Base-by-base conservation (phyloP, 1,140 invertebrate genomes). In the Panagrolaimus sp. region DNA sequence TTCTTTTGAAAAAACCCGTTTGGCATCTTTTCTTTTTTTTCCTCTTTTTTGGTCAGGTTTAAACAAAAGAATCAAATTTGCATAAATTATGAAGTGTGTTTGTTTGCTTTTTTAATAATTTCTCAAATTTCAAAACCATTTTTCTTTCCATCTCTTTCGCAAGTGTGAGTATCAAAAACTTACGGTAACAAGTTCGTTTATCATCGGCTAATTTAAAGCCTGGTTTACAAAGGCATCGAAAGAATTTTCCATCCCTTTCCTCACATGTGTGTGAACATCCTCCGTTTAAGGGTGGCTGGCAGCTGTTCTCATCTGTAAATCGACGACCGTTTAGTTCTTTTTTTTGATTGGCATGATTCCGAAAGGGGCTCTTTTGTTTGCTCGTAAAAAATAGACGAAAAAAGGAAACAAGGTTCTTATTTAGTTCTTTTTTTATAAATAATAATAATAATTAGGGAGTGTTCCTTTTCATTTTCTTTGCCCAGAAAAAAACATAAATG, bases 241-340 rank as follows among this genome's bases (percentile, higher is more conserved):
- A 70, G 66, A 79, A 78, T 42, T 63, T 43, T 20, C 67, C 77
- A 63, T 79, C 48, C 9, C 68, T 45, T 46, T 78, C 74, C 44
- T 78, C 77, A 67, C 77, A 78, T n/a, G 75, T 38, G 14, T 78
- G 77, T 8, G 62, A 68, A 48, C 77, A 78, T 65, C 77, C 77
- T 14, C 77, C 77, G 57, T 81, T 81, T 9, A 68, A 66, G 5
- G 31, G 31, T 38, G 69, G 67, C 9, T 61, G 66, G 63, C 80
- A 81, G n/a, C 38, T 70, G 47, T 78, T 74, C 25, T 67, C 31
- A 31, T 74, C 71, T 72, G 38, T 9, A 71, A 63, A 68, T 47
- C n/a, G 43, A 5, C 14, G 2, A 4, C 5, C 47, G 20, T n/a
- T 23, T 57, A 25, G 11, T n/a, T 25, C 20, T 1, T 20, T 20